A percentile compares a stretch with the other conserved stretches of the same genome.
phyloP scores from a whole-genome alignment of 2,113 vertebrate genomes.

The Beaufortia kweichowensis region DNA sequence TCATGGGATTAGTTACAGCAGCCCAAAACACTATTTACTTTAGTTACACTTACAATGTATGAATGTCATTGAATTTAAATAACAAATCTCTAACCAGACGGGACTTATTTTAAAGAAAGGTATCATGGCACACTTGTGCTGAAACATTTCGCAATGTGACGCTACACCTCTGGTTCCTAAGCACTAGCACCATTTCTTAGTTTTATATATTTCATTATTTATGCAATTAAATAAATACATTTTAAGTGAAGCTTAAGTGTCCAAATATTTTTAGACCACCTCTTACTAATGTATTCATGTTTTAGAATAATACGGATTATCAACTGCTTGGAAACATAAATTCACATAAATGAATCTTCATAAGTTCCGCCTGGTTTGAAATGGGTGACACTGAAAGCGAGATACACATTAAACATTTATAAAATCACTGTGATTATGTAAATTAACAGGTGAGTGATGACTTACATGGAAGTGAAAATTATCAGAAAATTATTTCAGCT shows the following conservation, averaged over 20 bases:
- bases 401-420: slow-evolving; percentile 20
- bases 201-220: too few relatives aligned
- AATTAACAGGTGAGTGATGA: slow-evolving; percentile 29
- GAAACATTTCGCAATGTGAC: neutral
- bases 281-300: neutral
- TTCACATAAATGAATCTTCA: neutral
- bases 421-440: neutral
- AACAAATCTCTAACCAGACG: neutral
- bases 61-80: neutral
- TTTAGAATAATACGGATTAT: neutral
- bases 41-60: neutral
- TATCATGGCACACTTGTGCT: neutral
- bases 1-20: neutral
- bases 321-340: neutral
- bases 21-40: neutral
- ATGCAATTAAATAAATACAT: neutral
- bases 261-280: too few relatives aligned
- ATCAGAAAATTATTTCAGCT: neutral
- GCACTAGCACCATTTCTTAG: neutral
- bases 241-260: neutral
- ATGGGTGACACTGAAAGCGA: neutral
- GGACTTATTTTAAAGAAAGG: neutral
- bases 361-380: slow-evolving; percentile 2
- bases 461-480: neutral
- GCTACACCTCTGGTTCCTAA: too few relatives aligned